Percentiles rank a stretch among this genome's conserved stretches.
Evolutionary conservation across 2,888 invertebrate genomes (phyloP).

Genomic region (Drosophila diplacantha): DNA sequence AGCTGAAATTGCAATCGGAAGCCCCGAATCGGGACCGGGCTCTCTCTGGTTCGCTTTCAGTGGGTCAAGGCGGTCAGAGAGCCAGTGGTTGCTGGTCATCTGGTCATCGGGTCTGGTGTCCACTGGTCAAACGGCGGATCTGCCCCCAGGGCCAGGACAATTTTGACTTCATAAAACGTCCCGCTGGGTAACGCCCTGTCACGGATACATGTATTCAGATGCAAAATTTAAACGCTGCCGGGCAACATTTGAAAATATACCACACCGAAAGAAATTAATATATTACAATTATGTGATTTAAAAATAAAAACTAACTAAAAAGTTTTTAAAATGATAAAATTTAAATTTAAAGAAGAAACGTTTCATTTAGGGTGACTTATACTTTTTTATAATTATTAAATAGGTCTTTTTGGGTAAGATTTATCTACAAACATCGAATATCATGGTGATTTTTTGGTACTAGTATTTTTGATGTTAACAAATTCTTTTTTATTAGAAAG

Average conservation of each 20-base stretch:
- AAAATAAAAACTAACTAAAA: not conserved
- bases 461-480: not conserved
- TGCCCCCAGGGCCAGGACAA: slow-evolving; percentile 32
- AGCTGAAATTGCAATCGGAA: slow-evolving; percentile 43
- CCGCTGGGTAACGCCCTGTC: slow-evolving; percentile 40
- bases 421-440: not conserved
- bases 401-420: not conserved
- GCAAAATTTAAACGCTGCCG: slow-evolving; percentile 12
- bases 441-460: not conserved
- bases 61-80: slow-evolving; percentile 42
- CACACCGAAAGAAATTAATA: not conserved
- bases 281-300: not conserved
- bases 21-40: slow-evolving; percentile 2
- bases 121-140: slow-evolving; percentile 32
- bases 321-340: not conserved
- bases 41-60: slow-evolving; percentile 16
- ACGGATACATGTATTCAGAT: slow-evolving; percentile 38
- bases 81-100: slow-evolving; percentile 5
- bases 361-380: not conserved
- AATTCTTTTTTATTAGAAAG: too few relatives aligned
- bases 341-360: not conserved
- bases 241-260: slow-evolving; percentile 4
- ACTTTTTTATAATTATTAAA: not conserved
- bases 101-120: not conserved
- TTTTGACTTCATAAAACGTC: slow-evolving; percentile 52